Evolutionary conservation across 2,888 invertebrate species (phyloP).

Genomic region (Chaetogeoica ovagalla): DNA sequence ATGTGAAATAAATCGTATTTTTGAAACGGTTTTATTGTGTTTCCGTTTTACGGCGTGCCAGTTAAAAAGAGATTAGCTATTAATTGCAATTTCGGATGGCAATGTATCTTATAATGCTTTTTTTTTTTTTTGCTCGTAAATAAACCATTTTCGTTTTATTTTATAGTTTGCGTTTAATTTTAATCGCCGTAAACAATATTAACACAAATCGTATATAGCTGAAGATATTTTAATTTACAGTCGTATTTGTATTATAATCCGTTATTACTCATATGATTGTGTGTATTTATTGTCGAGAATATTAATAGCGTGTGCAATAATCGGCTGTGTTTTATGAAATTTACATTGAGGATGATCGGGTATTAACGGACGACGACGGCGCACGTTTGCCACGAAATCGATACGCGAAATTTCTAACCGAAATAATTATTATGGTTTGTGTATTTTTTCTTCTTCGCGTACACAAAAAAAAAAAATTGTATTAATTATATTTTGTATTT

Average conservation of each 20-base stretch:
- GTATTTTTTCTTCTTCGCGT: too few relatives aligned
- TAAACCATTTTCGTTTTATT: background rate
- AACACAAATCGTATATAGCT: background rate
- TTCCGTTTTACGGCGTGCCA: background rate
- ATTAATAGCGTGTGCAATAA: background rate
- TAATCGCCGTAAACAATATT: background rate
- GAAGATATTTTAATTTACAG: background rate
- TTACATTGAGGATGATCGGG: background rate
- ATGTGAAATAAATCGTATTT: background rate
- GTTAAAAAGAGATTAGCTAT: slow-evolving; percentile 7
- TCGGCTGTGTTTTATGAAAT: background rate
- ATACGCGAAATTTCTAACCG: too few relatives aligned
- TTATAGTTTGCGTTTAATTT: background rate
- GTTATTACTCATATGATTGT: background rate
- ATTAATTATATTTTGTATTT: too few relatives aligned
- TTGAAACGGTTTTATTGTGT: background rate
- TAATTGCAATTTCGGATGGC: background rate
- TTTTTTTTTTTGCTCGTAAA: background rate
- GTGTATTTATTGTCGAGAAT: background rate
- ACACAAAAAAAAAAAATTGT: too few relatives aligned
- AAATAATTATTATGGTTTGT: too few relatives aligned
- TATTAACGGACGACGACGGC: too few relatives aligned
- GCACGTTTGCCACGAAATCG: too few relatives aligned
- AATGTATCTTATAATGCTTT: background rate
- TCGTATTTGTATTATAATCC: background rate